phyloP scores from a whole-genome alignment of 2,113 vertebrate species.

The Thalassarche chlororhynchos region DNA sequence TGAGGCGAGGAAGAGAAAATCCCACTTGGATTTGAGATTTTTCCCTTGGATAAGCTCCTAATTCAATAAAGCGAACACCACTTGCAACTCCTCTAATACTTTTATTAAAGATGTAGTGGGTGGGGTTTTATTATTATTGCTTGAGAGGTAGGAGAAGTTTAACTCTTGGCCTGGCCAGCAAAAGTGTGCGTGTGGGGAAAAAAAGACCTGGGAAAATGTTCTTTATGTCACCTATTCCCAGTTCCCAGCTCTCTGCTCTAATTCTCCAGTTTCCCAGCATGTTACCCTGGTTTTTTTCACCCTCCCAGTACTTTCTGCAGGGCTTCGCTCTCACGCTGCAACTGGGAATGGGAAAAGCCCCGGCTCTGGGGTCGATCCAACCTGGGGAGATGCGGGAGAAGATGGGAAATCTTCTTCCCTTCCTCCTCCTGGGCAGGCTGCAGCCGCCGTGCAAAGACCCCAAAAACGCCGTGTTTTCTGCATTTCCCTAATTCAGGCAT shows the following conservation, averaged over 20 bases:
- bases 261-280: neutral
- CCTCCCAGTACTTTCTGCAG: neutral
- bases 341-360: neutral
- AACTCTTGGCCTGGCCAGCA: neutral
- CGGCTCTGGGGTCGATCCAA: fast-evolving
- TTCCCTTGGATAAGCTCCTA: conserved; percentile 40
- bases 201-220: neutral
- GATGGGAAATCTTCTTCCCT: neutral
- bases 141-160: neutral
- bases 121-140: neutral
- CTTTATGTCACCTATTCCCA: neutral
- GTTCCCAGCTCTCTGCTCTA: neutral
- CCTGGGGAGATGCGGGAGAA: neutral
- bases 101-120: conserved; percentile 6
- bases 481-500: neutral
- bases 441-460: fast-evolving
- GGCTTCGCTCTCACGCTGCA: neutral
- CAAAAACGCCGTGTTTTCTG: fast-evolving
- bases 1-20: conserved; percentile 36
- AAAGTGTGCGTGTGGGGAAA: fast-evolving
- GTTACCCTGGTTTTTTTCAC: fast-evolving
- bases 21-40: conserved; percentile 61
- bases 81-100: conserved; percentile 15
- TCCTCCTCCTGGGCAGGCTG: neutral
- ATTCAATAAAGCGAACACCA: conserved; percentile 14